Percentiles rank a stretch among this genome's conserved stretches.
Evolutionary conservation across 2,113 vertebrate genomes (phyloP).

Genomic region (Pachypanchax playfairii): DNA sequence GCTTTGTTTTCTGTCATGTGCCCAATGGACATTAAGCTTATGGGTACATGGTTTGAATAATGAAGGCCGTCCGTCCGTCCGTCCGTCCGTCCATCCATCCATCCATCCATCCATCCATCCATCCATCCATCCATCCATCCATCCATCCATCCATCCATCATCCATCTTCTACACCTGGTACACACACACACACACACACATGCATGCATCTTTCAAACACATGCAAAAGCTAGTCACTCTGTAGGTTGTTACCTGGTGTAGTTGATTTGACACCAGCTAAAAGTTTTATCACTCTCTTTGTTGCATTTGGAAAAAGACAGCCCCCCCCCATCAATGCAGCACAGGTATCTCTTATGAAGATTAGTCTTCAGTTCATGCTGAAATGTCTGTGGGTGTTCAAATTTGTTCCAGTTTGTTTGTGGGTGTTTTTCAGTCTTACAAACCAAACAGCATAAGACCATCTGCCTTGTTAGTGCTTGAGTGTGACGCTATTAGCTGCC

Average conservation of each 20-base stretch:
- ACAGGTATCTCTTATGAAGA: constrained; percentile 44
- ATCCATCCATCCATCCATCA: too few relatives aligned
- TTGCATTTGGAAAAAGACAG: constrained; percentile 22
- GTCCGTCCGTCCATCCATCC: too few relatives aligned
- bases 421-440: constrained; percentile 57
- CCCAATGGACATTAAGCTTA: too few relatives aligned
- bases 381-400: constrained; percentile 41
- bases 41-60: too few relatives aligned
- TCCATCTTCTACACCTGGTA: too few relatives aligned
- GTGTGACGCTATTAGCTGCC: constrained; percentile 45
- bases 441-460: constrained; percentile 62
- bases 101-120: too few relatives aligned
- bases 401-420: constrained; percentile 51
- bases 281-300: constrained; percentile 5
- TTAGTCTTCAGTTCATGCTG: constrained; percentile 39
- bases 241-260: neutral
- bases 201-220: too few relatives aligned
- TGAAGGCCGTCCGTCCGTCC: too few relatives aligned
- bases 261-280: neutral
- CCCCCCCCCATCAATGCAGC: constrained; percentile 20
- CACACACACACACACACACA: too few relatives aligned
- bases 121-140: too few relatives aligned
- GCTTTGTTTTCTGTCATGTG: too few relatives aligned
- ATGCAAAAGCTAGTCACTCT: neutral
- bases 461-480: constrained; percentile 64